Evolutionary conservation across 2,797 vertebrate genomes (phyloP), one percentile per base, ranked within the genome.

Genomic region (Xenops minutus): DNA sequence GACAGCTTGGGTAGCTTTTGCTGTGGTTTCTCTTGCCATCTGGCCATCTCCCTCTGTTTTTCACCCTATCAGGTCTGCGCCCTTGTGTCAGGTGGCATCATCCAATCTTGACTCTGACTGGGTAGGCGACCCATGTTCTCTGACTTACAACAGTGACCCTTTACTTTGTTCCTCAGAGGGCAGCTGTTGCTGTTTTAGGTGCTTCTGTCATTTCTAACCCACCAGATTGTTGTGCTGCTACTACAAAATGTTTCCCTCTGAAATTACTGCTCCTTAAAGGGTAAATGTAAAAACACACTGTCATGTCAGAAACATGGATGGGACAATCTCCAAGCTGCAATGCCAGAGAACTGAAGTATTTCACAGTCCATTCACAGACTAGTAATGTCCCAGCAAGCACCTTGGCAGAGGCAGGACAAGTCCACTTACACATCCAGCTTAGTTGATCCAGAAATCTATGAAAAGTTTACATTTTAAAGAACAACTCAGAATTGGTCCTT

Each of bases 231-330:
- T 75, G 14, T 24, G 34, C 26, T 79, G 37, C 12, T 1, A 2
- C 54, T 85, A 58, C 1, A 7, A 56, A 81, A 61, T 4, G 20
- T 59, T 80, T 80, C 19, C 51, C 10, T 22, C 63, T 89, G 78
- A 85, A 44, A 7, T 24, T 4, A 0, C 32, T 79, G 54, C 21
- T 64, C 34, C 32, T 2, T 21, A 52, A 80, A 41, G 15, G 16
- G 13, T 9, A 29, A 76, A 13, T 7, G 14, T n/a, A 79, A 54
- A 8, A 75, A 43, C 44, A 43, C 0, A 1, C 12, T 62, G 51
- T 16, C n/a, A 41, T 7, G 51, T 24, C 1, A 0, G 10, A 44
- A 51, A 12, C 8, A 56, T 24, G 41, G 48, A 62, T 1, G 0
- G 48, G 44, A 61, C 32, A 63, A 51, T 26, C 27, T 71, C 36